Evolutionary conservation across 2,888 invertebrate genomes (phyloP), one percentile per base, ranked within the genome.

Genomic region (Agriopis marginaria): DNA sequence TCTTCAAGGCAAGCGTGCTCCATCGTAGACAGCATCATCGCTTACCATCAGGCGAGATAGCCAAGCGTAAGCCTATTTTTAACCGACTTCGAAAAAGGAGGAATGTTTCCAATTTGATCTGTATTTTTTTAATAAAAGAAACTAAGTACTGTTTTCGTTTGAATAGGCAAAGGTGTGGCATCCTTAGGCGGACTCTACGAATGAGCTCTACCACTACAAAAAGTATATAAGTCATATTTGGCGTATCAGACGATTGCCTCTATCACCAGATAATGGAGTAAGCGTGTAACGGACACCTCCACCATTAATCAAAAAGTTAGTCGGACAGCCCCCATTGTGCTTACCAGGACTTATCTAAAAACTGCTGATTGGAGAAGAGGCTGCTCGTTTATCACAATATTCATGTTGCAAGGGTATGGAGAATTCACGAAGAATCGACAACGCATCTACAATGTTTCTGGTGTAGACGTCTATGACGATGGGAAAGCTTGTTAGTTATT

Each of bases 221-320:
- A 4, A 32, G 32, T 32, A 4, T 32, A 32, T 32, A 23, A 45
- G 32, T 17, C 58, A 47, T 67, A 67, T 70, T 47, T 50, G 58
- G 11, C 64, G 62, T 62, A 66, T 67, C 65, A 53, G 8, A 49
- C 55, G 8, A 59, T 44, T 45, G 55, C 9, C 50, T 23, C 39
- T 55, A 67, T 66, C 64, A 61, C 63, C 68, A 78, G 81, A 82
- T 82, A 83, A 84, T 82, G 80, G 79, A 68, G 71, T 74, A 75
- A 75, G 77, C 77, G 78, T 82, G 82, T 77, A 73, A 66, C 77
- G 78, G 83, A 82, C 81, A 78, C 71, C 66, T 60, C 39, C 69
- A 73, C 76, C 76, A 82, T 85, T 82, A 82, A 84, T 85, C 83
- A 85, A 78, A 81, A 83, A 82, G 80, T 83, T 69, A n/a, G 7